Conservation (phyloP, 2,888 invertebrate species). For the Torymus aiolomorphi region DNA sequence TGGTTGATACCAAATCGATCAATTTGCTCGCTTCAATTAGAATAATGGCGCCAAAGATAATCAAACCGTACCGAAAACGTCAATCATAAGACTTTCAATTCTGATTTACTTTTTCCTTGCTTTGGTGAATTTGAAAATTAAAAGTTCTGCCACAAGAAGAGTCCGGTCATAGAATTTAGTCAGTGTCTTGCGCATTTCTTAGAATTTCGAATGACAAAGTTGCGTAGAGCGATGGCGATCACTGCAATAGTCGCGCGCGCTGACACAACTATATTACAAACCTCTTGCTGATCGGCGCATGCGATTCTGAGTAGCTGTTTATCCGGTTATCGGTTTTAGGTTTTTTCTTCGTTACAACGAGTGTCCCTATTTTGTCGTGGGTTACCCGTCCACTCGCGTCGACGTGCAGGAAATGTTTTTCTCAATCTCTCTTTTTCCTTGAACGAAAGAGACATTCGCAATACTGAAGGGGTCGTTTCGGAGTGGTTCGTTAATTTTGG, state of each 20-base stretch:
- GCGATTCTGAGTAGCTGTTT: constrained; percentile 57
- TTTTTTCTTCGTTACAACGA: constrained; percentile 58
- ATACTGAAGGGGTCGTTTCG: constrained; percentile 56
- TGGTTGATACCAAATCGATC: constrained; percentile 56
- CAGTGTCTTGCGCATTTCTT: constrained; percentile 40
- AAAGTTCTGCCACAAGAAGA: constrained; percentile 55
- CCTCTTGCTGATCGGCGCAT: constrained; percentile 56
- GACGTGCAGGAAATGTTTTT: constrained; percentile 74
- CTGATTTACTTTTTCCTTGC: constrained; percentile 18
- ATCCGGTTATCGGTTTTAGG: constrained; percentile 53
- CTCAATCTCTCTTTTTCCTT: constrained; percentile 63
- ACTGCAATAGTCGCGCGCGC: not conserved
- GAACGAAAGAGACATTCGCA: constrained; percentile 58
- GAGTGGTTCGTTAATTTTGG: constrained; percentile 55
- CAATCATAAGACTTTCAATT: constrained; percentile 38
- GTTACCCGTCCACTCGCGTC: constrained; percentile 72
- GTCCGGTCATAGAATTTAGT: constrained; percentile 59
- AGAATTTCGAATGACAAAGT: constrained; percentile 51
- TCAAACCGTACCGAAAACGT: constrained; percentile 48
- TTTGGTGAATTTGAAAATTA: constrained; percentile 27
- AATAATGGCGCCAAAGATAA: constrained; percentile 55
- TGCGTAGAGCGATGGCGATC: constrained; percentile 23
- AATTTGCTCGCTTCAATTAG: constrained; percentile 50
- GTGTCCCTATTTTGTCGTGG: constrained; percentile 62
- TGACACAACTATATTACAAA: constrained; percentile 44